Base-by-base conservation (phyloP, 2,888 invertebrate genomes). In the Beris chalybata region DNA sequence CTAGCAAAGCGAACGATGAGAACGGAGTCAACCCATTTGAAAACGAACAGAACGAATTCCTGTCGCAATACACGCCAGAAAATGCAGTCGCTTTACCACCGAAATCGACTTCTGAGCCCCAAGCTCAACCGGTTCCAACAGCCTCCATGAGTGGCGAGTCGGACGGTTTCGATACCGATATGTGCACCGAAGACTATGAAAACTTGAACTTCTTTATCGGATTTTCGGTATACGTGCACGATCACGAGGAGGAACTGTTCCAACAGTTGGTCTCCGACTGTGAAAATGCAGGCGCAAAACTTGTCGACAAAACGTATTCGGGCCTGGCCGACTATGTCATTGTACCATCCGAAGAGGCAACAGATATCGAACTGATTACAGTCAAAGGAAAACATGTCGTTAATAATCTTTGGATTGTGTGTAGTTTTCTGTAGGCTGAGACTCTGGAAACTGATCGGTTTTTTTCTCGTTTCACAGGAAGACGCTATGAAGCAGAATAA, bases 311-410 rank as follows among this genome's bases (percentile, higher is more conserved):
- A 22, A 77, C 75, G n/a, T 85, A 81, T 58, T 76, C 77, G 15
- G 86, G 85, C 56, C 77, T 85, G 2, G 85, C 87, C 2, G 88
- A 91, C 77, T 90, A 85, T 76, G 86, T 84, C 1, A 82, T 92
- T 32, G 86, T 89, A 0, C 88, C 89, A 3, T 77, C 79, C 32
- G 79, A 82, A 65, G 73, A 73, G 57, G 71, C 74, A 1, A 68
- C 77, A 1, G 73, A 79, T 55, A 64, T 67, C 2, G 44, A 70
- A 0, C 56, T 55, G 29, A 65, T 79, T 52, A 76, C 77, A 0
- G 73, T 79, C 0, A 73, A 74, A 61, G 75, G 76, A 1, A 75
- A 73, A 0, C 65, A 78, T 43, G 74, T 80, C 58, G 76, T 80
- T 38, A 80, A 79, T 15, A 78, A 78, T 53, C 72, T 80, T 32